phyloP scores from a whole-genome alignment of 2,888 invertebrate genomes.

The Podabrus alpinus region DNA sequence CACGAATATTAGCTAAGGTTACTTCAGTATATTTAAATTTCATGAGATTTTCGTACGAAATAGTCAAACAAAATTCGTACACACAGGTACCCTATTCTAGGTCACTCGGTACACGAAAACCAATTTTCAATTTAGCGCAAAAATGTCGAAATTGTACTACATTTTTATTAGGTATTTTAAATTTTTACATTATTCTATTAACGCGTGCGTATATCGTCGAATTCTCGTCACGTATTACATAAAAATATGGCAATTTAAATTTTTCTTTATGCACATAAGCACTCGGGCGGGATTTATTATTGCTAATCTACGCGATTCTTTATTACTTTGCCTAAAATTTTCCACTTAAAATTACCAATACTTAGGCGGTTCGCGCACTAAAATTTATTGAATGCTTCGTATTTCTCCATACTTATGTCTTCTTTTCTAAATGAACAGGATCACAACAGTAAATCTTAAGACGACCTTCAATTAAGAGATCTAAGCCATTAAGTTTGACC shows the following conservation, averaged over 20 bases:
- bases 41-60: conserved; percentile 3
- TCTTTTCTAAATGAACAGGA: background rate
- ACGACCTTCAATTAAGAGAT: background rate
- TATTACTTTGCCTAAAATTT: background rate
- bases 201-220: no score
- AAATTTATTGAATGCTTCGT: background rate
- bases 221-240: no score
- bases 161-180: background rate
- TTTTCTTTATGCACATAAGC: no score
- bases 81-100: conserved; percentile 5
- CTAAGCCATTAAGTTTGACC: background rate
- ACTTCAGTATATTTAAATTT: conserved; percentile 8
- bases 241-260: no score
- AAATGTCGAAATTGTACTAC: conserved; percentile 5
- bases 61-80: background rate
- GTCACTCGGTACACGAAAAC: conserved; percentile 11
- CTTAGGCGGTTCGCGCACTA: no score
- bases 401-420: background rate
- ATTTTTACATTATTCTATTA: no score
- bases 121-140: background rate
- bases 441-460: background rate
- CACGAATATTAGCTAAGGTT: conserved; percentile 9
- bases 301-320: background rate
- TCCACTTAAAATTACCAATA: no score
- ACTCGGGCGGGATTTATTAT: no score